Percentiles rank a stretch among this genome's conserved stretches.
These are phyloP conservation scores for Ips nitidus DNA, from an alignment of 1,140 invertebrate genomes.

Conservation along the genomic window DNA sequence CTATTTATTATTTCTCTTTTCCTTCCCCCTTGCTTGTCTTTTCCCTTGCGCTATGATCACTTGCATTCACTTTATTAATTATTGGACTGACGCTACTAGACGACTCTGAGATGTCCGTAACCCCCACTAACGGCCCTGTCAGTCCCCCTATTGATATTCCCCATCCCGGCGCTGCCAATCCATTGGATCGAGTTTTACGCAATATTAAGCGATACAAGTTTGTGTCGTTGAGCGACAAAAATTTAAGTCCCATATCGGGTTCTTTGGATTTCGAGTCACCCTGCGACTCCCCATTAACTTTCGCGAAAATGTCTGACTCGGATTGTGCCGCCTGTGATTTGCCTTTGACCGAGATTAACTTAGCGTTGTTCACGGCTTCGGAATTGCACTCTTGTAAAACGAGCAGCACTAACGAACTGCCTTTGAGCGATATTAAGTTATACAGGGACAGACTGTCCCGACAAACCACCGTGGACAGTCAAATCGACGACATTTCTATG, in stretches of 20 bases:
- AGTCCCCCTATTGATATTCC: constrained; percentile 37
- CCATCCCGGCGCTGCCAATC: constrained; percentile 20
- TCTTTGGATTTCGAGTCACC: constrained; percentile 45
- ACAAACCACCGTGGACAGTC: constrained; percentile 40
- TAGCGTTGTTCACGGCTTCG: constrained; percentile 46
- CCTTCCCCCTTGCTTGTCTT: constrained; percentile 36
- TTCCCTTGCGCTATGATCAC: constrained; percentile 5
- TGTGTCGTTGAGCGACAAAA: constrained; percentile 28
- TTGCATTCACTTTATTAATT: constrained; percentile 9
- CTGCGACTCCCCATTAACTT: constrained; percentile 41
- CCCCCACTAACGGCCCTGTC: constrained; percentile 41
- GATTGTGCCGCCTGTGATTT: constrained; percentile 54
- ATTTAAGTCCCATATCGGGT: constrained; percentile 49
- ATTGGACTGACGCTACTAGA: constrained; percentile 31
- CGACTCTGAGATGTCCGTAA: constrained; percentile 34
- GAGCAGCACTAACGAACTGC: constrained; percentile 60
- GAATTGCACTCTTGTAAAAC: constrained; percentile 52
- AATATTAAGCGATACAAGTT: constrained; percentile 14
- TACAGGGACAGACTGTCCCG: constrained; percentile 34
- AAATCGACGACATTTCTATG: constrained; percentile 42
- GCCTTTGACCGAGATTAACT: constrained; percentile 52
- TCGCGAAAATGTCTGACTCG: constrained; percentile 11
- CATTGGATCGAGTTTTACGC: constrained; percentile 5
- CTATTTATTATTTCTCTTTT: constrained; percentile 43
- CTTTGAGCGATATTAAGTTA: constrained; percentile 59